A percentile compares a stretch with the other conserved stretches of the same genome.
These are phyloP conservation scores for Atopsyche davidsoni DNA, from an alignment of 1,140 invertebrate species.

Conservation along the genomic window DNA sequence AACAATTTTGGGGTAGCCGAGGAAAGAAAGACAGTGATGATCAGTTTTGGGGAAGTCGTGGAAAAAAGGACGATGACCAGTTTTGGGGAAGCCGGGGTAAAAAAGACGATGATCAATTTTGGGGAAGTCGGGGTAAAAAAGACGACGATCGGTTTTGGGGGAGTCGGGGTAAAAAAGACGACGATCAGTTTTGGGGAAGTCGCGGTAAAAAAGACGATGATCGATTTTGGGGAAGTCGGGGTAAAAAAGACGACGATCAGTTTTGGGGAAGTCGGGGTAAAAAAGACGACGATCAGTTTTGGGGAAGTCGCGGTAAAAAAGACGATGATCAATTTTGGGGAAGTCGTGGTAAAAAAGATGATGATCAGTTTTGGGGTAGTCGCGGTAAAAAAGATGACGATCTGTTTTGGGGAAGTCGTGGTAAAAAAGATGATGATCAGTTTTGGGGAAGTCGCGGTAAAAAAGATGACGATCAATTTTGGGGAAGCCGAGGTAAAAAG, in stretches of 20 bases:
- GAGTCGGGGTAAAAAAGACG: conserved; percentile 31
- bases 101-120: conserved; percentile 27
- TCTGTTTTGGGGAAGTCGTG: conserved; percentile 35
- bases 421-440: conserved; percentile 31
- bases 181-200: conserved; percentile 34
- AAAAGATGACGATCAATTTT: background rate
- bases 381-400: conserved; percentile 32
- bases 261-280: conserved; percentile 32
- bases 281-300: conserved; percentile 33
- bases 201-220: conserved; percentile 32
- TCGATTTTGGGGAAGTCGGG: conserved; percentile 35
- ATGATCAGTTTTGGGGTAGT: conserved; percentile 33
- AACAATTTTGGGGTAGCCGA: conserved; percentile 22
- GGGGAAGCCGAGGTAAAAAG: background rate
- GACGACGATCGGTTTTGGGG: conserved; percentile 33
- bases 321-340: conserved; percentile 34
- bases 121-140: conserved; percentile 32
- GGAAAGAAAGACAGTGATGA: conserved; percentile 28
- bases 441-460: conserved; percentile 33
- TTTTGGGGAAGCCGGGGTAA: conserved; percentile 27
- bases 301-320: conserved; percentile 34
- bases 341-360: conserved; percentile 33
- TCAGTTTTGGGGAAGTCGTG: conserved; percentile 21
- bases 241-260: conserved; percentile 34
- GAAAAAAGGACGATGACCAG: conserved; percentile 23